Evolutionary conservation across 2,797 vertebrate species (phyloP), one percentile per base, ranked within the genome.

Genomic region (Anguilla pacifica): DNA sequence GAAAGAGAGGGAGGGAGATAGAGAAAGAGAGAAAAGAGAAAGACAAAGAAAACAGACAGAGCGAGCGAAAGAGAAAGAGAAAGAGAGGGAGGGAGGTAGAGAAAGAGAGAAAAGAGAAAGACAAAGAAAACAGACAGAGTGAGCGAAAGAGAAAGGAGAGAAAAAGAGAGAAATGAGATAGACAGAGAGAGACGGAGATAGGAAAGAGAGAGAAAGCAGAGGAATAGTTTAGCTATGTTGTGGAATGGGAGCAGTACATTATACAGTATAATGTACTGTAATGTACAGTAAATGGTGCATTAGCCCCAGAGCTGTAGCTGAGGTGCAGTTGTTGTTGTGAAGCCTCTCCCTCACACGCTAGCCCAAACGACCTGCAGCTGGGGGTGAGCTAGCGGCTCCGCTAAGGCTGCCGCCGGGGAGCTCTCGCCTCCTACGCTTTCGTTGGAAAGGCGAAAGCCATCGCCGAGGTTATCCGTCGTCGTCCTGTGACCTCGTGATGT

Each of bases 1-100:
- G 86, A 89, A 86, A 88, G 91, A 92, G 89, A 86, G 91, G 93
- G 1, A 6, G 6, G 9, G 15, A 28, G 43, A 43, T 6, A 43
- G 2, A 82, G 43, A 74, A 13, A 79, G 10, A 43, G 7, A 39
- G 31, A 35, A 43, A 6, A 22, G 39, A 39, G 10, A 17, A 10
- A 35, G 6, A 11, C n/a, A 7, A 35, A 15, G 7, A 74, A 39
- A 74, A 13, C 2, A 74, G 28, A 35, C n/a, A 13, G 25, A 31
- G 6, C 6, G 74, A 39, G 6, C n/a, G 1, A 64, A 25, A 64
- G 19, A 64, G 22, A n/a, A 25, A 64, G 19, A 1, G 28, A 43
- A 5, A 39, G 10, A n/a, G 22, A 25, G 0, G 17, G 72, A 77
- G 31, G n/a, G n/a, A n/a, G n/a, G n/a, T 28, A 31, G 31, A 74